Conservation (phyloP, 2,888 invertebrate genomes). For the Quadriops clusia region DNA sequence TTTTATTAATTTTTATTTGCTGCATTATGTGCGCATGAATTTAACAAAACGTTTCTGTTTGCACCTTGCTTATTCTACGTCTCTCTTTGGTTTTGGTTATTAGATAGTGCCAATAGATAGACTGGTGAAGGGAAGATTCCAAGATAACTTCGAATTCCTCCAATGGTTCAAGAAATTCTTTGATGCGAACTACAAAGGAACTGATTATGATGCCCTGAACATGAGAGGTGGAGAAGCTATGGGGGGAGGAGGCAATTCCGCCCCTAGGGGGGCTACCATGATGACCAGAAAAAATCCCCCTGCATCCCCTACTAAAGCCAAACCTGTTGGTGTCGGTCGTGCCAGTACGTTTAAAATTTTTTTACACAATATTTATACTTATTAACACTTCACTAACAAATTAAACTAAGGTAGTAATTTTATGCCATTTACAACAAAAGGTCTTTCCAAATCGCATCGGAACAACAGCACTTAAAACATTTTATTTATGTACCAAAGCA, state of each 20-base stretch:
- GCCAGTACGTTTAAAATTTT: too few species aligned
- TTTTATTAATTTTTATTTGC: too few species aligned
- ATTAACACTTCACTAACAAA: too few species aligned
- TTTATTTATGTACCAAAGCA: too few species aligned
- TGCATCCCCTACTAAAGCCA: conserved; percentile 36
- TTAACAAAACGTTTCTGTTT: conserved; percentile 10
- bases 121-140: conserved; percentile 95
- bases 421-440: too few species aligned
- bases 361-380: too few species aligned
- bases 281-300: conserved; percentile 33
- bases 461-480: too few species aligned
- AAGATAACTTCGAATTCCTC: conserved; percentile 99
- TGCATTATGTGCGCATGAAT: too few species aligned
- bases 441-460: too few species aligned
- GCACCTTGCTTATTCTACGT: conserved; percentile 17
- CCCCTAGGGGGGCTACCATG: conserved; percentile 41
- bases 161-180: conserved; percentile 99
- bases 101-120: conserved; percentile 88
- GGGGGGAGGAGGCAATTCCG: conserved; percentile 61
- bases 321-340: conserved; percentile 49
- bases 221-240: conserved; percentile 77
- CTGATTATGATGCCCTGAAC: conserved; percentile 82
- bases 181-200: conserved; percentile 95
- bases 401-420: too few species aligned
- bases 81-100: conserved; percentile 27